Conservation (phyloP, 2,113 vertebrate genomes). For the Melospiza melodia region DNA sequence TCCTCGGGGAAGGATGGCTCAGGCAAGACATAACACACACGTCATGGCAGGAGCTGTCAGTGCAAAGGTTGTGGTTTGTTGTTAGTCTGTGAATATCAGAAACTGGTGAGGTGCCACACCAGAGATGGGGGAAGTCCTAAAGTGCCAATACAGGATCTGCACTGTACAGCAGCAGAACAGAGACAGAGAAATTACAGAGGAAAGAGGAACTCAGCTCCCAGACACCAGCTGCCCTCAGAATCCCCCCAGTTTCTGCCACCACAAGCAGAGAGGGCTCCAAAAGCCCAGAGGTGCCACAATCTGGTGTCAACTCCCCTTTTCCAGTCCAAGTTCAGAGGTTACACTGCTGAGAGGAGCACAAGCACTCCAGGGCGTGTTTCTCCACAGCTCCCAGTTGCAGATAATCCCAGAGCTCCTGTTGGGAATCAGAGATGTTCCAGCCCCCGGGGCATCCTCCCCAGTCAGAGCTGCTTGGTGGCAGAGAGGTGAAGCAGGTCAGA, state of each 20-base stretch:
- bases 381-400: neutral
- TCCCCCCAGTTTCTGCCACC: neutral
- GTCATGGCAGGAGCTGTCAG: neutral
- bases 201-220: neutral
- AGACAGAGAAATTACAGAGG: neutral
- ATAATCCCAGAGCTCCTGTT: neutral
- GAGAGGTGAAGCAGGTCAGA: neutral
- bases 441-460: neutral
- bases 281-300: neutral
- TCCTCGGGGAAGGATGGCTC: neutral
- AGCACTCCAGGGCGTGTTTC: neutral
- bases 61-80: neutral
- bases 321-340: neutral
- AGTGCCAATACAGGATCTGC: neutral
- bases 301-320: accelerated
- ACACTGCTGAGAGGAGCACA: neutral
- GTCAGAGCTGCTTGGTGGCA: neutral
- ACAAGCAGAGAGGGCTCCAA: neutral
- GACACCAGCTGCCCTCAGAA: neutral
- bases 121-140: neutral
- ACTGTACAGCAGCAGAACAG: neutral
- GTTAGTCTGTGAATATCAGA: neutral
- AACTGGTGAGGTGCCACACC: neutral
- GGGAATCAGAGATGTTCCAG: neutral
- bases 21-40: neutral